phyloP scores from a whole-genome alignment of 2,113 vertebrate genomes.

The Gopherus flavomarginatus region DNA sequence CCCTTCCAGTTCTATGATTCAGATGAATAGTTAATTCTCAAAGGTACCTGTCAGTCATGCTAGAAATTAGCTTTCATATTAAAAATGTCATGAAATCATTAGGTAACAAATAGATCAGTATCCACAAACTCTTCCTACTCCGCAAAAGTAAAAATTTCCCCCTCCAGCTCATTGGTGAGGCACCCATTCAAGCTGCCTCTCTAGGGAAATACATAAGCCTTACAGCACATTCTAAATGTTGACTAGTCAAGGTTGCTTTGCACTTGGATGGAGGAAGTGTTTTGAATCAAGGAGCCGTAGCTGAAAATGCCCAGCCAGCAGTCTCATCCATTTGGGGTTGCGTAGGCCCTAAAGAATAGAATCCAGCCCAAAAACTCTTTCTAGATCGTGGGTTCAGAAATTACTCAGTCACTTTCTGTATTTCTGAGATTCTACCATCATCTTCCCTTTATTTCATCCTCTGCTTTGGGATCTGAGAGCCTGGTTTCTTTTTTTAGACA shows the following conservation, averaged over 20 bases:
- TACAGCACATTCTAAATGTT: neutral
- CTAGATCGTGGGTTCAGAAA: neutral
- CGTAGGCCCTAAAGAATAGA: neutral
- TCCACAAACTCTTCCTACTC: neutral
- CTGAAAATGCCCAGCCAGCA: neutral
- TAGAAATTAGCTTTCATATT: neutral
- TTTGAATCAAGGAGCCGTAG: neutral
- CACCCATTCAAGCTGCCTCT: neutral
- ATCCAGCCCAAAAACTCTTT: neutral
- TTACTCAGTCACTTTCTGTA: too few species aligned
- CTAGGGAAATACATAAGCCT: neutral
- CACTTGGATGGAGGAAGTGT: neutral
- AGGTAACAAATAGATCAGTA: neutral
- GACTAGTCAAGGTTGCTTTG: neutral
- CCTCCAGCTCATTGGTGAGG: neutral
- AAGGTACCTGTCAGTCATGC: neutral
- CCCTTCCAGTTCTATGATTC: neutral
- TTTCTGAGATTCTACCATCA: neutral
- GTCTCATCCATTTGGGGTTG: neutral
- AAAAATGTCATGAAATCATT: neutral
- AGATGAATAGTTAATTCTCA: neutral
- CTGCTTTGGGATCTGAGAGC: neutral
- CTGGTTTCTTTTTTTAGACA: neutral
- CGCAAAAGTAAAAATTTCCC: neutral
- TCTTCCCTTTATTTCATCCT: neutral